phyloP scores from a whole-genome alignment of 2,888 invertebrate genomes.

The Tenthredo scrophulariae region DNA sequence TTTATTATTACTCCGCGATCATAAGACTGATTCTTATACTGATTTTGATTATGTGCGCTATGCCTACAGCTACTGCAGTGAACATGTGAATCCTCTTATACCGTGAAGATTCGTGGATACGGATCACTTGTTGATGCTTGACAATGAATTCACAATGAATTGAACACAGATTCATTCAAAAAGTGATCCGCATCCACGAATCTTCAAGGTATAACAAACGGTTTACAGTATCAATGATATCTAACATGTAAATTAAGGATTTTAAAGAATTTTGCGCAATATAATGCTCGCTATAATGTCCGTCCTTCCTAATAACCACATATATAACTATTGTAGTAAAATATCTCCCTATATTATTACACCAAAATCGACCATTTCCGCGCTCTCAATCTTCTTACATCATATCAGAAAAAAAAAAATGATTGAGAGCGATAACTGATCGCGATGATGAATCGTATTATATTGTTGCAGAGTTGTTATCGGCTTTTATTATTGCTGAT shows the following conservation, averaged over 20 bases:
- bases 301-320: neutral
- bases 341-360: neutral
- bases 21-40: neutral
- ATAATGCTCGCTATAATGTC: neutral
- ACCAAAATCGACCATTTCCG: neutral
- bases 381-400: neutral
- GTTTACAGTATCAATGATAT: neutral
- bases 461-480: constrained; percentile 37
- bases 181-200: too few relatives aligned
- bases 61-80: neutral
- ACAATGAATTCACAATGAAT: too few relatives aligned
- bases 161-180: too few relatives aligned
- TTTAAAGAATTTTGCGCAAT: neutral
- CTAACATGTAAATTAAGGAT: neutral
- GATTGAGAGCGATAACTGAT: neutral
- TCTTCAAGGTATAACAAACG: neutral
- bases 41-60: neutral
- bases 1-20: neutral
- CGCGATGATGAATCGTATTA: neutral
- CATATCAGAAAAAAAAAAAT: neutral
- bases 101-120: too few relatives aligned
- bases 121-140: too few relatives aligned
- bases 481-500: constrained; percentile 15
- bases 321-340: neutral
- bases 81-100: neutral